Evolutionary conservation across 2,113 vertebrate genomes (phyloP).

Genomic region (Eptatretus burgeri): DNA sequence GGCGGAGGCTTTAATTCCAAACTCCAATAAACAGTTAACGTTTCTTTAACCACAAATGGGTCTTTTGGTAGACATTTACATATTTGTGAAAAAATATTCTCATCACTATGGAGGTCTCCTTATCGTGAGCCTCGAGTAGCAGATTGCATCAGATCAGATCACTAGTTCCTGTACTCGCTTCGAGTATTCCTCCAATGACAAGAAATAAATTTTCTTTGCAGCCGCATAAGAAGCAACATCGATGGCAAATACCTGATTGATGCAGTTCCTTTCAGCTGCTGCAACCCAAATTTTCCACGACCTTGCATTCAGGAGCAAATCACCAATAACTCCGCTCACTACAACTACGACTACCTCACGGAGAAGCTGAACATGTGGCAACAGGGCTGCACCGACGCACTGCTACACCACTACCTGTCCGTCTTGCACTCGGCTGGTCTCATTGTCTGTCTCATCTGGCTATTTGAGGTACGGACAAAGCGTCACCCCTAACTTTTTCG

Average conservation of each 20-base stretch:
- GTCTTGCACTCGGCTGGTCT: slow-evolving; percentile 40
- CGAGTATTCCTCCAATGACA: too few species aligned
- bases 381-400: slow-evolving; percentile 31
- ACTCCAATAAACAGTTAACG: too few species aligned
- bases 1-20: too few species aligned
- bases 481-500: too few species aligned
- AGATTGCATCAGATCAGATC: too few species aligned
- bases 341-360: slow-evolving; percentile 33
- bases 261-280: slow-evolving; percentile 49
- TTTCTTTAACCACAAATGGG: too few species aligned
- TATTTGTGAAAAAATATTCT: too few species aligned
- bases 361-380: slow-evolving; percentile 43
- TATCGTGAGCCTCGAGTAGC: too few species aligned
- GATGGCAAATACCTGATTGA: slow-evolving; percentile 38
- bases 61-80: too few species aligned
- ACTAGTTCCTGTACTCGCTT: too few species aligned
- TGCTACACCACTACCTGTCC: slow-evolving; percentile 32
- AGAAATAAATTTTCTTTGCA: slow-evolving; percentile 10
- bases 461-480: slow-evolving; percentile 30
- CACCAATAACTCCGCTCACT: slow-evolving; percentile 42
- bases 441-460: slow-evolving; percentile 31
- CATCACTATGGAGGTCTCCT: too few species aligned
- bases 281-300: slow-evolving; percentile 33
- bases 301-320: slow-evolving; percentile 46
- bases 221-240: slow-evolving; percentile 35